phyloP scores from a whole-genome alignment of 1,140 invertebrate species.

The Atta cephalotes region DNA sequence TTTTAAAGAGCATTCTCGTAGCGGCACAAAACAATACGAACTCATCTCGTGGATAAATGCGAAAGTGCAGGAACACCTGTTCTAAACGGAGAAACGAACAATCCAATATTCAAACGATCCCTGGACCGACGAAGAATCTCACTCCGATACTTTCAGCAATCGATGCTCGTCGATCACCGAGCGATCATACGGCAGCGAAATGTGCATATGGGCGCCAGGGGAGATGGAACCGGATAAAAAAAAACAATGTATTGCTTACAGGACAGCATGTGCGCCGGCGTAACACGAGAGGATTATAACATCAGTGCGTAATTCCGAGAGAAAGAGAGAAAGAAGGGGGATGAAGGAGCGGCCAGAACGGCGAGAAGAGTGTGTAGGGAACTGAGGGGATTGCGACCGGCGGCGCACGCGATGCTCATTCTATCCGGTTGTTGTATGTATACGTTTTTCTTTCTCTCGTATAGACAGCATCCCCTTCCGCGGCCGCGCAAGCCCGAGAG shows the following conservation, averaged over 20 bases:
- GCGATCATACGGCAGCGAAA: constrained; percentile 70
- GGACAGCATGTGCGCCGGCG: constrained; percentile 83
- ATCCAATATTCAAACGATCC: constrained; percentile 32
- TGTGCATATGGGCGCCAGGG: constrained; percentile 74
- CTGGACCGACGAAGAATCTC: background rate
- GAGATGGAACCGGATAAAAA: constrained; percentile 51
- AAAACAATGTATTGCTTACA: constrained; percentile 82
- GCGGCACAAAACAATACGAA: background rate
- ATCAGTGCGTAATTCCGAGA: constrained; percentile 84
- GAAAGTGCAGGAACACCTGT: background rate
- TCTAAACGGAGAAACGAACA: constrained; percentile 22
- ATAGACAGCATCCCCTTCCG: constrained; percentile 63
- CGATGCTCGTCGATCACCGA: constrained; percentile 48
- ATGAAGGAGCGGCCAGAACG: background rate
- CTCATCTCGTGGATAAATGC: background rate
- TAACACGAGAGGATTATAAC: constrained; percentile 87
- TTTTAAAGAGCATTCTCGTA: background rate
- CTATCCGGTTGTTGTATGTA: constrained; percentile 79
- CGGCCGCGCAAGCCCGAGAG: constrained; percentile 73
- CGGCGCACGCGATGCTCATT: constrained; percentile 78
- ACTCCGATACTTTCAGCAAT: constrained; percentile 34
- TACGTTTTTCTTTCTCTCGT: constrained; percentile 74
- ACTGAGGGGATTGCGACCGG: constrained; percentile 27
- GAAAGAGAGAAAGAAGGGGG: background rate
- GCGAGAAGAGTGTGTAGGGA: background rate